These are phyloP conservation scores for Rhinogobio ventralis DNA, from an alignment of 2,797 vertebrate genomes.

Conservation along the genomic window DNA sequence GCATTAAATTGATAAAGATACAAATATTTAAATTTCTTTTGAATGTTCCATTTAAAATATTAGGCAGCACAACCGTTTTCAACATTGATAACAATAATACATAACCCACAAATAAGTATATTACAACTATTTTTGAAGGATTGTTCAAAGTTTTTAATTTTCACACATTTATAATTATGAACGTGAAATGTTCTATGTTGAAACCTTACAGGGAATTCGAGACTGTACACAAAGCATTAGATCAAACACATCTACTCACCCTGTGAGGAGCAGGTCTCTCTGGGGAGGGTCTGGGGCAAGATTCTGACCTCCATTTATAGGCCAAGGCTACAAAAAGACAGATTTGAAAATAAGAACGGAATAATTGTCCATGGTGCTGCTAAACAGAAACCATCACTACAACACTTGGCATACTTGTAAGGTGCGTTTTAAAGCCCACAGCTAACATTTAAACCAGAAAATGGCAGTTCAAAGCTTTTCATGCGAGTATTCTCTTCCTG, in stretches of 20 bases:
- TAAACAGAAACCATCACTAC: not conserved
- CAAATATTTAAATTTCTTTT: not conserved
- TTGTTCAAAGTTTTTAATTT: not conserved
- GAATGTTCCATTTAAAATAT: not conserved
- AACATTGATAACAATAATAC: not conserved
- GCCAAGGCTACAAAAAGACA: conserved; percentile 85
- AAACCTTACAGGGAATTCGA: not conserved
- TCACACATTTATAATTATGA: not conserved
- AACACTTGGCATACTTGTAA: not conserved
- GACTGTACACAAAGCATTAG: not conserved
- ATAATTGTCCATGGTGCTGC: not conserved
- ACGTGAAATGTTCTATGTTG: not conserved
- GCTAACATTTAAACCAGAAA: not conserved
- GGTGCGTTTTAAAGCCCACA: not conserved
- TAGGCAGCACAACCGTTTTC: not conserved
- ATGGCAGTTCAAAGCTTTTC: not conserved
- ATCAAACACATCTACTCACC: conserved; percentile 77
- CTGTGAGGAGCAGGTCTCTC: conserved; percentile 95
- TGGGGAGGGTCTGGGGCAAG: conserved; percentile 89
- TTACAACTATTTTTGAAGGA: not conserved
- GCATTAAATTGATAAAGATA: not conserved
- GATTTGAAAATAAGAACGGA: conserved; percentile 26
- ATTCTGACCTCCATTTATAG: conserved; percentile 90
- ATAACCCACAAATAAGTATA: not conserved
- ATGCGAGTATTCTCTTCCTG: not conserved